Evolutionary conservation across 1,140 invertebrate species (phyloP).

Genomic region (Tribolium madens): DNA sequence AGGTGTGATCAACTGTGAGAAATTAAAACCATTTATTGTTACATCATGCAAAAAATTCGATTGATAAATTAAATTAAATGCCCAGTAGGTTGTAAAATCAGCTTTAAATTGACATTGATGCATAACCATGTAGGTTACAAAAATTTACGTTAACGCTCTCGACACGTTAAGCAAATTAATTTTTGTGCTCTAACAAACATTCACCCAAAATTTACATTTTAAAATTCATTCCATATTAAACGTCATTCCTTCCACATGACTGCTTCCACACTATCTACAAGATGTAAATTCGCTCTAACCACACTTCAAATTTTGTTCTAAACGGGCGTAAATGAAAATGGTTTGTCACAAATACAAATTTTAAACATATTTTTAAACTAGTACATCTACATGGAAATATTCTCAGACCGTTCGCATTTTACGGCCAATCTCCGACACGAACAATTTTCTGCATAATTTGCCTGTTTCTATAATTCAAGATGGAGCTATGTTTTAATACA

Average conservation of each 20-base stretch:
- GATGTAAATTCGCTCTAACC: slow-evolving; percentile 1
- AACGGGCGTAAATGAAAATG: neutral
- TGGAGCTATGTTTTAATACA: slow-evolving; percentile 28
- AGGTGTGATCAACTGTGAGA: neutral
- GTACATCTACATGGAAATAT: slow-evolving; percentile 4
- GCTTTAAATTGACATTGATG: slow-evolving; percentile 25
- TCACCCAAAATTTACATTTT: slow-evolving; percentile 10
- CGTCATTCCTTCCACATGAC: neutral
- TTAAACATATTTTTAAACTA: neutral
- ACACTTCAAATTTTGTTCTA: neutral
- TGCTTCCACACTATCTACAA: neutral
- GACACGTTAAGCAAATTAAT: slow-evolving; percentile 24
- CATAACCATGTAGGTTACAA: slow-evolving; percentile 35
- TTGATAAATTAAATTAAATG: slow-evolving; percentile 38
- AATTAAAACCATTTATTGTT: slow-evolving; percentile 23
- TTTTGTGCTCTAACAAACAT: slow-evolving; percentile 27
- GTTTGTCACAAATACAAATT: slow-evolving; percentile 10
- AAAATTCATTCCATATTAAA: slow-evolving; percentile 3
- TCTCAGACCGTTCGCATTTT: slow-evolving; percentile 21
- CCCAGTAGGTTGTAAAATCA: slow-evolving; percentile 12
- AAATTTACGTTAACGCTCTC: slow-evolving; percentile 21
- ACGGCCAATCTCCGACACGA: slow-evolving; percentile 23
- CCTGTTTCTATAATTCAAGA: slow-evolving; percentile 31
- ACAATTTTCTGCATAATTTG: slow-evolving; percentile 38
- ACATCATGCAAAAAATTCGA: slow-evolving; percentile 26